Evolutionary conservation across 2,797 vertebrate genomes (phyloP), one percentile per base, ranked within the genome.

Genomic region (Mus caroli): DNA sequence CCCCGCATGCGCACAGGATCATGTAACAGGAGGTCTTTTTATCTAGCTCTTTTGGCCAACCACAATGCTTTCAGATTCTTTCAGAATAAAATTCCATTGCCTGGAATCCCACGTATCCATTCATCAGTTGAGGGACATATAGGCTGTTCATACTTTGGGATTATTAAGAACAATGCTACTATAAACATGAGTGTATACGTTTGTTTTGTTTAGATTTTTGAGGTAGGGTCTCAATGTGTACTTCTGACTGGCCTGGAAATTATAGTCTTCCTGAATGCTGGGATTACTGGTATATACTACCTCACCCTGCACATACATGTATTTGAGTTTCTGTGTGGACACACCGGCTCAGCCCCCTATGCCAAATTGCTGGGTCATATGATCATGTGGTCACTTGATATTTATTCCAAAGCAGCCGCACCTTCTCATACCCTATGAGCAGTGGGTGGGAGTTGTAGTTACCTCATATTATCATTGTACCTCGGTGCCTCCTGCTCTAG

Each of bases 1-100:
- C 75, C 69, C 2, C 4, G 34, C 11, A 5, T 37, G 4, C 64
- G 40, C 58, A 77, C 54, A 64, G 37, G 85, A 20, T 54, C 64
- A 24, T 26, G 67, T 4, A 17, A 6, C 17, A 46, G 19, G 37
- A 58, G 19, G 15, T 69, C 64, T 64, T 92, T 50, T 52, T 40
- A 34, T 40, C 40, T 90, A 60, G 24, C 34, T 34, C 82, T 69
- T 92, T 91, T 93, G n/a, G 46, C 37, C 58, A 75, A 78, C 9
- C 62, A 15, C 26, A 15, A 52, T 58, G 28, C 80, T 83, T 89
- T 83, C 28, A 52, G 34, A 22, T 79, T 86, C 40, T 64, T 79
- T 94, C 52, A 11, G 28, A 9, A 5, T 58, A 43, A 62, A 69
- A 43, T 46, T 19, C 58, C 62, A 9, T 73, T 7, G 13, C 37